These are phyloP conservation scores for Pollimyrus isidori DNA, from an alignment of 2,113 vertebrate species.

Conservation along the genomic window DNA sequence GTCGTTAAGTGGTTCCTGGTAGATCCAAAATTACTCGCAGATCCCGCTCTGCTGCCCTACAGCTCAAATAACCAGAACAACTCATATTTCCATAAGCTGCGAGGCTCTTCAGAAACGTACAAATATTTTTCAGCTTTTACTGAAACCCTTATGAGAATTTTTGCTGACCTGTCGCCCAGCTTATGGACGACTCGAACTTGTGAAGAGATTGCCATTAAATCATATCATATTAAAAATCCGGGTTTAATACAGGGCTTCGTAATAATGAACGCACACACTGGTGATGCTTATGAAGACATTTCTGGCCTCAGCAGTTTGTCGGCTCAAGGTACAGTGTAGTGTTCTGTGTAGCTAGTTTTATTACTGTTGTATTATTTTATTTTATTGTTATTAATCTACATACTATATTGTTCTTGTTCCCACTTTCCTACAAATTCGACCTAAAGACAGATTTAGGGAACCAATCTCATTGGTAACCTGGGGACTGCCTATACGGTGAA, in stretches of 20 bases:
- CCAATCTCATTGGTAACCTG: neutral
- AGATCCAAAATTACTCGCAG: neutral
- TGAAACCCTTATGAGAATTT: neutral
- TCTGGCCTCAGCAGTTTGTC: neutral
- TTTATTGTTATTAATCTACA: neutral
- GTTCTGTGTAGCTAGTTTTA: neutral
- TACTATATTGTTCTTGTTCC: neutral
- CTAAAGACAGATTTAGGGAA: neutral
- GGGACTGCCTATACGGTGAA: neutral
- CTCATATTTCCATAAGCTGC: neutral
- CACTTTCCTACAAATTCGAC: neutral
- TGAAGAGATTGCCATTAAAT: neutral
- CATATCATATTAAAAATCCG: neutral
- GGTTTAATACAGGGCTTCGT: neutral
- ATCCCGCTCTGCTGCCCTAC: neutral
- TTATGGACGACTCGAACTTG: neutral
- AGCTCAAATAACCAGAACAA: neutral
- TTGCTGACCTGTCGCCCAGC: neutral
- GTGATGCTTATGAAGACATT: neutral
- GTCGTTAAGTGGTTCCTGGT: neutral
- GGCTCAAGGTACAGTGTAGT: neutral
- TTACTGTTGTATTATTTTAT: neutral
- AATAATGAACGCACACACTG: neutral
- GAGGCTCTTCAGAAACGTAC: neutral
- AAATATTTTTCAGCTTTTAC: neutral